A percentile compares a stretch with the other conserved stretches of the same genome.
Evolutionary conservation across 2,888 invertebrate species (phyloP).

Genomic region (Altica lythri): DNA sequence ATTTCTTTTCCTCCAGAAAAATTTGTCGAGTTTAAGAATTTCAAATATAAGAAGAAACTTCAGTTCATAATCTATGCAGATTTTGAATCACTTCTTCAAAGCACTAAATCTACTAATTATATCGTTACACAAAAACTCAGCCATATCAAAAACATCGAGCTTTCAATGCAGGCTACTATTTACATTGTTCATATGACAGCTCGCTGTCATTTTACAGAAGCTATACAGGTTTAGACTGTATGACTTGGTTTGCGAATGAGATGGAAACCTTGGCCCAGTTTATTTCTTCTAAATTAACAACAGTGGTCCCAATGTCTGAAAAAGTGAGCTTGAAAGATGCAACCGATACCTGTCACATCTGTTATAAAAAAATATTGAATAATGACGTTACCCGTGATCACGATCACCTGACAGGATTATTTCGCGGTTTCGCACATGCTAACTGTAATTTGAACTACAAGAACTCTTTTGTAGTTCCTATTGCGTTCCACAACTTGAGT

Average conservation of each 20-base stretch:
- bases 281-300: background rate
- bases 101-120: background rate
- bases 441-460: constrained; percentile 24
- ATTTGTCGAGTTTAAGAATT: constrained; percentile 25
- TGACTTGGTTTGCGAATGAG: constrained; percentile 4
- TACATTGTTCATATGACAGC: constrained; percentile 37
- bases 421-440: constrained; percentile 15
- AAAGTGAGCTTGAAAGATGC: background rate
- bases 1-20: constrained; percentile 21
- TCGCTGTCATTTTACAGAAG: constrained; percentile 23
- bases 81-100: constrained; percentile 27
- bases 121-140: background rate
- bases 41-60: constrained; percentile 19
- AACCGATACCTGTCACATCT: background rate
- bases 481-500: constrained; percentile 17
- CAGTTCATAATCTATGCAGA: constrained; percentile 35
- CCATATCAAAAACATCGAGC: constrained; percentile 31
- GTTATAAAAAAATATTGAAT: background rate
- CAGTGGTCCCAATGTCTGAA: background rate
- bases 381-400: constrained; percentile 17
- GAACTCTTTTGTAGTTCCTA: constrained; percentile 9
- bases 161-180: constrained; percentile 35
- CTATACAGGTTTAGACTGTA: too few relatives aligned
- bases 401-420: constrained; percentile 19
- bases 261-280: background rate